A percentile compares a stretch with the other conserved stretches of the same genome.
Conservation (phyloP, 2,113 vertebrate species). For the Polypterus senegalus region DNA sequence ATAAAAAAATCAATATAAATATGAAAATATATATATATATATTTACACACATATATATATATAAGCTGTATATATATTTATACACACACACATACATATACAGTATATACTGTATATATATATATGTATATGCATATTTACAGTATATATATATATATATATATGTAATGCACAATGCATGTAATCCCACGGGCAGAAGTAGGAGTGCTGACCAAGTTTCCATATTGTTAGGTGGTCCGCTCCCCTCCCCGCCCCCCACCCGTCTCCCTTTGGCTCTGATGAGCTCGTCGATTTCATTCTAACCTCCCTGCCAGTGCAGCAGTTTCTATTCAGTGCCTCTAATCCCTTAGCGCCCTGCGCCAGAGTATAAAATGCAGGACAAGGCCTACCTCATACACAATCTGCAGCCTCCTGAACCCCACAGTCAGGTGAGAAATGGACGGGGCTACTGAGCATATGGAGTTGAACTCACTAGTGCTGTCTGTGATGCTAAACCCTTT, state of each 20-base stretch:
- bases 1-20: too few species aligned
- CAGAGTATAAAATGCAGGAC: constrained; percentile 43
- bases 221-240: not conserved
- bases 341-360: constrained; percentile 41
- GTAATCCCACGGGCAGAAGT: too few species aligned
- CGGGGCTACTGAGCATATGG: too few species aligned
- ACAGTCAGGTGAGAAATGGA: too few species aligned
- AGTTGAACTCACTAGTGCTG: too few species aligned
- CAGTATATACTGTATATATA: too few species aligned
- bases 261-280: constrained; percentile 24
- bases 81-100: too few species aligned
- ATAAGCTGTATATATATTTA: too few species aligned
- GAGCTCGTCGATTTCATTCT: constrained; percentile 59
- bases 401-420: constrained; percentile 18
- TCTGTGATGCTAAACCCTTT: too few species aligned
- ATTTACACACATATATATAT: too few species aligned
- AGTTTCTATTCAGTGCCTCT: constrained; percentile 44
- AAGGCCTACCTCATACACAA: constrained; percentile 36
- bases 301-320: constrained; percentile 50
- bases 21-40: too few species aligned
- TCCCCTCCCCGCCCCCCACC: too few species aligned
- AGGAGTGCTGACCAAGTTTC: not conserved
- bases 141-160: not conserved
- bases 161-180: not conserved
- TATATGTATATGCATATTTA: not conserved